Base-by-base conservation (phyloP, 2,888 invertebrate species). In the Phaonia tiefii region DNA sequence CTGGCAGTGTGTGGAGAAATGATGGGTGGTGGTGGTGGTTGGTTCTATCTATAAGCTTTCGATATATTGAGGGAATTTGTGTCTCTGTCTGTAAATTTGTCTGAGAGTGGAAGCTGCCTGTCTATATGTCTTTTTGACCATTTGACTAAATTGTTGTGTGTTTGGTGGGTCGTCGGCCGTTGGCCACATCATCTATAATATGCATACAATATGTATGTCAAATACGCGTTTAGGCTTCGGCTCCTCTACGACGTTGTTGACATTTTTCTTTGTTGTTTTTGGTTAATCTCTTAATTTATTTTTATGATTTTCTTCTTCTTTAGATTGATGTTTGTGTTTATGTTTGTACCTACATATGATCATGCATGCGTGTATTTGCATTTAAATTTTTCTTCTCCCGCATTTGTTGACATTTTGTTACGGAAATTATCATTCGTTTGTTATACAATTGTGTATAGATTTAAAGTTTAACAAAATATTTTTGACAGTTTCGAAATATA, bases 211-310 rank as follows among this genome's bases (percentile, higher is more conserved):
- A n/a, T n/a, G n/a, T n/a, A n/a, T n/a, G n/a, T n/a, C n/a, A n/a
- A n/a, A 15, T 51, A 51, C 51, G 10, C 17, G 1, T 8, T 11
- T 31, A 31, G 3, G 31, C 31, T 54, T 54, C 22, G 54, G 3
- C 15, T 69, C 51, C 22, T 20, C 54, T 66, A 11, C 37, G 54
- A 25, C 17, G 11, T 22, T 17, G n/a, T 51, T 66, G 26, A 0
- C 15, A 15, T 26, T 58, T 65, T 69, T 39, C 22, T 58, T 44
- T 37, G 10, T 22, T 7, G 17, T 65, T 65, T 54, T 65, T 5
- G 76, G 76, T 80, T 84, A 85, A 84, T 83, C 83, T 80, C 81
- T 80, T 82, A 85, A 84, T 84, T 85, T 83, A 75, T 78, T 80
- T 80, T 79, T 80, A 80, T 73, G 72, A 75, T 63, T 63, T 69